These are phyloP conservation scores for Brotula barbata DNA, from an alignment of 2,797 vertebrate genomes.

Conservation along the genomic window DNA sequence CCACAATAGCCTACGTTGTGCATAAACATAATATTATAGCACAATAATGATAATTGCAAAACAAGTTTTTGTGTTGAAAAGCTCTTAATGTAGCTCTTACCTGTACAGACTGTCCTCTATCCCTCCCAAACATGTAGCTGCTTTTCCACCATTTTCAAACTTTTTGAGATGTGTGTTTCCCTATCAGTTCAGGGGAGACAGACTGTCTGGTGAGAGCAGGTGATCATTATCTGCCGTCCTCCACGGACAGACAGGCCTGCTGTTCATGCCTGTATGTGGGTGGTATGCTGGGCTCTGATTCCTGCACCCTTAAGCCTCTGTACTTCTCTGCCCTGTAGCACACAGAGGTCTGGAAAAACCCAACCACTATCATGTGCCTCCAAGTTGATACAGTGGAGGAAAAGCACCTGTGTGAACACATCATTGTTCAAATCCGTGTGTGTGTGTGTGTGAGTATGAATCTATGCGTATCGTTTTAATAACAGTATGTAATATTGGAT, in stretches of 20 bases:
- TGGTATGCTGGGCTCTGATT: constrained; percentile 56
- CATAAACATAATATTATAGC: neutral
- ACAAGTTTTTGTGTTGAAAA: too few species aligned
- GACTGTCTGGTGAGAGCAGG: constrained; percentile 66
- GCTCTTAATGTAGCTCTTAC: constrained; percentile 7
- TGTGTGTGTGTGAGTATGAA: neutral
- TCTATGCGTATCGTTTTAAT: neutral
- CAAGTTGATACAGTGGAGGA: neutral
- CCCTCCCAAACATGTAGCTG: neutral
- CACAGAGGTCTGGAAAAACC: constrained; percentile 37
- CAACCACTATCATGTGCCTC: constrained; percentile 6
- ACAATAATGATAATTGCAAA: neutral
- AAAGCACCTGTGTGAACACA: neutral
- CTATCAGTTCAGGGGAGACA: constrained; percentile 66
- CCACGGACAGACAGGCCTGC: constrained; percentile 58
- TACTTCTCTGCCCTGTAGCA: constrained; percentile 20
- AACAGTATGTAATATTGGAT: too few species aligned
- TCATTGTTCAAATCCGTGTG: neutral
- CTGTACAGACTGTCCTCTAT: neutral
- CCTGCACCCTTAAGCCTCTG: constrained; percentile 24
- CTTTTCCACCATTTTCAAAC: constrained; percentile 24
- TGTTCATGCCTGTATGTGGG: constrained; percentile 65
- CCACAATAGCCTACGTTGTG: too few species aligned
- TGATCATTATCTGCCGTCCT: constrained; percentile 72
- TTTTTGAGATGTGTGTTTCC: constrained; percentile 53